Percentiles rank a stretch among this genome's conserved stretches.
These are phyloP conservation scores for Octonoba sinensis DNA, from an alignment of 2,888 invertebrate genomes.

Conservation along the genomic window DNA sequence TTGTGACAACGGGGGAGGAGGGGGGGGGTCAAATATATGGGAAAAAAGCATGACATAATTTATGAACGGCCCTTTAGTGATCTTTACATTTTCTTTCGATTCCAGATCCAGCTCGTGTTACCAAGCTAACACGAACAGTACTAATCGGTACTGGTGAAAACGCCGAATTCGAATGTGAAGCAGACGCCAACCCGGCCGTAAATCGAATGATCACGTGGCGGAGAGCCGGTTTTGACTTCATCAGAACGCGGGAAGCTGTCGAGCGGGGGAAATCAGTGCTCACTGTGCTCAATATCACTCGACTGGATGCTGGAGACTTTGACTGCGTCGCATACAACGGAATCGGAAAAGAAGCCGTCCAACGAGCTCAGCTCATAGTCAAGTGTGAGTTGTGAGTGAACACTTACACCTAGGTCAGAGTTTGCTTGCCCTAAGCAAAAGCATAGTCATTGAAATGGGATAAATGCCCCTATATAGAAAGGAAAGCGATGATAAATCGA, in stretches of 20 bases:
- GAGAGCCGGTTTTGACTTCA: slow-evolving; percentile 75
- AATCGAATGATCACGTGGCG: slow-evolving; percentile 89
- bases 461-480: too few species aligned
- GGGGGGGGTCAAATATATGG: too few species aligned
- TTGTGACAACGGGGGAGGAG: too few species aligned
- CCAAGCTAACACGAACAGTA: slow-evolving; percentile 81
- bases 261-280: slow-evolving; percentile 66
- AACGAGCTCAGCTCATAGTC: slow-evolving; percentile 85
- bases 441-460: too few species aligned
- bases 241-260: slow-evolving; percentile 72
- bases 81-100: background rate
- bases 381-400: slow-evolving; percentile 80
- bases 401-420: slow-evolving; percentile 22
- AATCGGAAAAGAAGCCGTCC: slow-evolving; percentile 81
- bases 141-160: slow-evolving; percentile 83
- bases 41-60: too few species aligned
- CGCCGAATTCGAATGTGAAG: slow-evolving; percentile 85
- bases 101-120: slow-evolving; percentile 85
- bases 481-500: too few species aligned
- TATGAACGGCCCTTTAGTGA: too few species aligned
- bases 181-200: slow-evolving; percentile 86
- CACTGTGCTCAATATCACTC: slow-evolving; percentile 80
- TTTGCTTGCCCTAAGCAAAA: background rate
- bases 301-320: slow-evolving; percentile 89
- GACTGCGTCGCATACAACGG: slow-evolving; percentile 92